A percentile compares a stretch with the other conserved stretches of the same genome.
Conservation (phyloP, 23 tunicate genomes). For the Halocynthia roretzi region DNA sequence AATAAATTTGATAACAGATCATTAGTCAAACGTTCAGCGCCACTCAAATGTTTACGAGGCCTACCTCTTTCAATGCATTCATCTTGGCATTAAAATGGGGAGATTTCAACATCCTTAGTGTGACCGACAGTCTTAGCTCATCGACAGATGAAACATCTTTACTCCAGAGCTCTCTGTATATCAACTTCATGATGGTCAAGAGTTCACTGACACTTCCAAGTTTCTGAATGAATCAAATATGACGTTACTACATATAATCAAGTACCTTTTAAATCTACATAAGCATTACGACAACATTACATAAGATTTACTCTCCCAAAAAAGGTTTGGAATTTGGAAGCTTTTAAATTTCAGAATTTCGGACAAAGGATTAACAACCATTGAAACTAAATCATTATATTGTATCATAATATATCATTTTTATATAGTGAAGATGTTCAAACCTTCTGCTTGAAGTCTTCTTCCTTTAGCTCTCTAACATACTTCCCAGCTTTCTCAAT, state of each 20-base stretch:
- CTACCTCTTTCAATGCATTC: slow-evolving; percentile 78
- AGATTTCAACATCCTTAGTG: slow-evolving; percentile 66
- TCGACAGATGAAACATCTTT: slow-evolving; percentile 65
- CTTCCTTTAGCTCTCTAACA: slow-evolving; percentile 57
- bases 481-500: slow-evolving; percentile 57
- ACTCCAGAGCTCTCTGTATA: slow-evolving; percentile 68
- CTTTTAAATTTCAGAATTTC: not conserved
- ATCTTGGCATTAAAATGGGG: slow-evolving; percentile 90
- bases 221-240: slow-evolving; percentile 26
- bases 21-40: not conserved
- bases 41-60: no score
- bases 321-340: not conserved
- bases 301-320: not conserved
- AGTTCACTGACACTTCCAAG: slow-evolving; percentile 68
- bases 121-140: slow-evolving; percentile 53
- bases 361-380: not conserved
- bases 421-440: not conserved
- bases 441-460: slow-evolving; percentile 83
- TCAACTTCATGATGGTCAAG: slow-evolving; percentile 60
- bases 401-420: no score
- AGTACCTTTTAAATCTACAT: not conserved
- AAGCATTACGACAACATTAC: not conserved
- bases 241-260: not conserved
- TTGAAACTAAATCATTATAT: no score
- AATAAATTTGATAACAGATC: not conserved